Evolutionary conservation across 2,113 vertebrate genomes (phyloP).

Genomic region (Phalacrocorax pelagicus): DNA sequence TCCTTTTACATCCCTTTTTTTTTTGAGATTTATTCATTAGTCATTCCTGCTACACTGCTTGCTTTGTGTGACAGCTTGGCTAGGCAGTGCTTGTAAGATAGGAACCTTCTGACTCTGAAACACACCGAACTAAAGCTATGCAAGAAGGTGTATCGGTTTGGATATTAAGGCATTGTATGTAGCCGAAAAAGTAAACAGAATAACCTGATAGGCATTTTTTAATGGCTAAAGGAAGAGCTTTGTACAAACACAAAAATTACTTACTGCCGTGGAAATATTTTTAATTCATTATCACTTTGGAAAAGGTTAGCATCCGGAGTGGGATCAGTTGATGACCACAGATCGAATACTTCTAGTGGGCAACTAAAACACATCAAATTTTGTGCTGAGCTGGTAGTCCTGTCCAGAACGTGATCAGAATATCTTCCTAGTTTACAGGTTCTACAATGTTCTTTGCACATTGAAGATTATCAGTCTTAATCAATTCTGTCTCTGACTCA

Average conservation of each 20-base stretch:
- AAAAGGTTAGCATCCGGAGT: neutral
- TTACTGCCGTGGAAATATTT: neutral
- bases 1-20: neutral
- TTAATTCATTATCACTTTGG: neutral
- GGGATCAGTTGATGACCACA: neutral
- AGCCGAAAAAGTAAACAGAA: neutral
- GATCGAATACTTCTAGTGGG: neutral
- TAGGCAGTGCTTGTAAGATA: neutral
- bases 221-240: neutral
- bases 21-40: neutral
- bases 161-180: neutral
- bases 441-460: neutral
- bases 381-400: neutral
- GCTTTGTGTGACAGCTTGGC: neutral
- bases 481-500: accelerated
- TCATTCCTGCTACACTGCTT: neutral
- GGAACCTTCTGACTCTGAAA: neutral
- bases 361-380: neutral
- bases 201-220: neutral
- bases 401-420: neutral
- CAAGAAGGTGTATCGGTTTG: neutral
- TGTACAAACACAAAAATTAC: neutral
- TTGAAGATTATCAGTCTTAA: accelerated
- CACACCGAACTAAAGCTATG: neutral
- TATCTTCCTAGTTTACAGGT: neutral